Base-by-base conservation (phyloP, 2,797 vertebrate genomes). In the Antrozous pallidus region DNA sequence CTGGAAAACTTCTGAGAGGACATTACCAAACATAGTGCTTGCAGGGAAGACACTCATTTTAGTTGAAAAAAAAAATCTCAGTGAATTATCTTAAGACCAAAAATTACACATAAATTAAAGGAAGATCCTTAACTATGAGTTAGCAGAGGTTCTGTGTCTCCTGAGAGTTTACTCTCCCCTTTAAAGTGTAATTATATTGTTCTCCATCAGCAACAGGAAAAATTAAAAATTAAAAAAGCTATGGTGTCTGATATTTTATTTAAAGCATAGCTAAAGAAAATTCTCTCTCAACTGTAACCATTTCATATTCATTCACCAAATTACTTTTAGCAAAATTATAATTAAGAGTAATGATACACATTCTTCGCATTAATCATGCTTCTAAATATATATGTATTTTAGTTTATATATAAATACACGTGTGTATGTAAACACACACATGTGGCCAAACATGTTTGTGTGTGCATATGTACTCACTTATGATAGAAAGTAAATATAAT, bases 51-150 rank as follows among this genome's bases (percentile, higher is more conserved):
- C 49, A 75, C 2, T 49, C 42, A 74, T 63, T 73, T 38, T 36
- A 38, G n/a, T 5, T 81, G 40, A 2, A 61, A 65, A 65, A 74
- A 77, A 69, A 67, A 31, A 81, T 26, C 10, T 93, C 75, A 80
- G 28, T 65, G 11, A 84, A 74, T 78, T 67, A 90, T 91, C 28
- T 18, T 71, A 85, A 95, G 40, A 89, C 16, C 33, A 91, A 93
- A 96, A 92, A 79, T 17, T 65, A 28, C n/a, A 90, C 7, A 18
- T 24, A 67, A 70, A 71, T 78, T 83, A 87, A 93, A 40, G 6
- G 18, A 79, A 77, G 33, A 73, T 13, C 11, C 22, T 78, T 74
- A 77, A 33, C 17, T 49, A 20, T 79, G 20, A 82, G 26, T 85
- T 58, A 85, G 7, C n/a, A 85, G 6, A 73, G 40, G 26, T 54